These are phyloP conservation scores for Hyla sarda DNA, from an alignment of 2,113 vertebrate species.

Conservation along the genomic window DNA sequence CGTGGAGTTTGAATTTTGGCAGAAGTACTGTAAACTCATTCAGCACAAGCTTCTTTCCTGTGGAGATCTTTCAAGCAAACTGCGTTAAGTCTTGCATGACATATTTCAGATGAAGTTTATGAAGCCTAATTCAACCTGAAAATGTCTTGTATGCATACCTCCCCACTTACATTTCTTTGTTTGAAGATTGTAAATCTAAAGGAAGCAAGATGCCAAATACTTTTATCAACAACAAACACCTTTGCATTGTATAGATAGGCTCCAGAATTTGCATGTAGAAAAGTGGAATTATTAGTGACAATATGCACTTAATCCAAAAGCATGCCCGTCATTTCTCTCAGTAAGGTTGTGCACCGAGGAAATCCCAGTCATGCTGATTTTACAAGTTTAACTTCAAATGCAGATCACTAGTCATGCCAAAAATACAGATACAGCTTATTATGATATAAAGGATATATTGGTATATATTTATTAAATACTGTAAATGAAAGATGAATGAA, in stretches of 20 bases:
- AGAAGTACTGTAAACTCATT: slow-evolving; percentile 33
- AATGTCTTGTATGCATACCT: slow-evolving; percentile 36
- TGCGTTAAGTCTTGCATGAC: slow-evolving; percentile 62
- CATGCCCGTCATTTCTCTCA: neutral
- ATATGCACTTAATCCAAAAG: slow-evolving; percentile 4
- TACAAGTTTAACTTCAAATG: neutral
- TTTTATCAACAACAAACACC: slow-evolving; percentile 53
- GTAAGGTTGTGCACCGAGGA: neutral
- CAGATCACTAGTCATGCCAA: neutral
- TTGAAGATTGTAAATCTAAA: slow-evolving; percentile 40
- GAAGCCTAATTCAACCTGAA: slow-evolving; percentile 63
- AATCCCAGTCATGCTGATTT: too few species aligned
- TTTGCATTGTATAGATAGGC: neutral
- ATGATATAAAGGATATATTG: neutral
- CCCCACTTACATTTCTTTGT: slow-evolving; percentile 33
- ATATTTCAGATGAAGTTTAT: slow-evolving; percentile 62
- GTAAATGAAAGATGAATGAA: neutral
- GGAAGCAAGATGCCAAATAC: slow-evolving; percentile 17
- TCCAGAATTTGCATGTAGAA: slow-evolving; percentile 3
- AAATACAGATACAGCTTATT: neutral
- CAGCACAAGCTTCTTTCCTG: slow-evolving; percentile 49
- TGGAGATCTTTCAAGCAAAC: slow-evolving; percentile 56
- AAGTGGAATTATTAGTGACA: slow-evolving; percentile 21
- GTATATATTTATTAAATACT: neutral
- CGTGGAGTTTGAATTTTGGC: slow-evolving; percentile 39